Base-by-base conservation (phyloP, 2,888 invertebrate genomes). In the Cybosia mesomella region DNA sequence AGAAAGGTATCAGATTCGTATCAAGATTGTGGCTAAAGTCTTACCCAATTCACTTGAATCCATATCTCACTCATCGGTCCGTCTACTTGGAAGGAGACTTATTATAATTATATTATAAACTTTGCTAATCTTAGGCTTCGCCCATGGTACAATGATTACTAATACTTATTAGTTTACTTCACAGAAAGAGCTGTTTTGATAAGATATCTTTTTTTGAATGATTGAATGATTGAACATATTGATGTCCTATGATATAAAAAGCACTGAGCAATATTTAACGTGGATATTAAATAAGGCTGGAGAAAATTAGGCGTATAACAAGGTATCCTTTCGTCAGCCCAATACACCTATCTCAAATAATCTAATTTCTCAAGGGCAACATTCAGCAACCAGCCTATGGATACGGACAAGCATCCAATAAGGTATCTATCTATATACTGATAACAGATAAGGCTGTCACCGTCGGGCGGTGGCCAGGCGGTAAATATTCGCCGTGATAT, bases 381-480 rank as follows among this genome's bases (percentile, higher is more conserved):
- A 13, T 74, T 77, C 75, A 43, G 73, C 5, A 68, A 75, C 81
- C 73, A 58, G 72, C 81, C 92, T 92, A 92, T 92, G 86, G 83
- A 90, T 92, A 87, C 81, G 86, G 80, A 76, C 80, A 74, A 71
- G 76, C 80, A 84, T 87, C 87, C 83, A 86, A 88, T 88, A 87
- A 88, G 80, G 76, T 81, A 89, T 90, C 89, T 91, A 91, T 92
- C 87, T 85, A 83, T 92, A 92, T 90, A 94, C 86, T 95, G 94
- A 94, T 95, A 95, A 95, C 93, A 91, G 94, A 94, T 94, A 94
- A 92, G 89, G 88, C 88, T 91, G 92, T 90, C 90, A 90, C 89
- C 84, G 88, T 84, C 85, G 87, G 92, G 91, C 91, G 92, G 92
- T 87, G 90, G 92, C 88, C 83, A 86, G 84, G 83, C 87, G 87